A percentile compares a stretch with the other conserved stretches of the same genome.
These are phyloP conservation scores for Gasterosteus nipponicus DNA, from an alignment of 2,113 vertebrate species.

Conservation along the genomic window DNA sequence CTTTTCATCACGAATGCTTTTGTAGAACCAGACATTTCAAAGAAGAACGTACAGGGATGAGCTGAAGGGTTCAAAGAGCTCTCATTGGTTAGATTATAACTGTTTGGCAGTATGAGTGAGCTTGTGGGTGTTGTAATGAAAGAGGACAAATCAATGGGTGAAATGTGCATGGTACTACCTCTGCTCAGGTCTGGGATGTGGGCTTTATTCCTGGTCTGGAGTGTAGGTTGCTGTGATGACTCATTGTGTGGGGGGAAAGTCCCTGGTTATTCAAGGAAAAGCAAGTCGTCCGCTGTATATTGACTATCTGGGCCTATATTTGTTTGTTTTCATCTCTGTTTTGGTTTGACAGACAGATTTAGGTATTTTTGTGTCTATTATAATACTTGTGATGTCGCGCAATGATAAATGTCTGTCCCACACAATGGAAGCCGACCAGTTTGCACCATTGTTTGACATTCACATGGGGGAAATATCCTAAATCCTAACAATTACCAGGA, in stretches of 20 bases:
- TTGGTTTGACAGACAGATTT: not conserved
- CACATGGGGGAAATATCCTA: not conserved
- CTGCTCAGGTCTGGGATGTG: conserved; percentile 45
- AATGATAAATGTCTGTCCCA: not conserved
- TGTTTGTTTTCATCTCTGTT: conserved; percentile 21
- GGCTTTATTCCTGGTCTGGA: conserved; percentile 54
- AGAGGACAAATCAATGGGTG: conserved; percentile 58
- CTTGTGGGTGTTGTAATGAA: conserved; percentile 53
- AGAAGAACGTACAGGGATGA: not conserved
- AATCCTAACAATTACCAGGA: not conserved
- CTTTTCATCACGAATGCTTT: conserved; percentile 15
- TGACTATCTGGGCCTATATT: conserved; percentile 3
- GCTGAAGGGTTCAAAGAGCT: conserved; percentile 8
- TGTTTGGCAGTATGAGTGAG: conserved; percentile 15
- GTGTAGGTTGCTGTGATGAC: conserved; percentile 55
- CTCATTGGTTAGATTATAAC: conserved; percentile 29
- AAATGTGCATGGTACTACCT: conserved; percentile 56
- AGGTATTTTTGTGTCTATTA: not conserved
- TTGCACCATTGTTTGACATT: not conserved
- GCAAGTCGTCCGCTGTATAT: not conserved
- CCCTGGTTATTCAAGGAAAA: conserved; percentile 24
- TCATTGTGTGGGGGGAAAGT: conserved; percentile 42
- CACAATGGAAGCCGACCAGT: not conserved
- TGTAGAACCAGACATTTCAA: not conserved
- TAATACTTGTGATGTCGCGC: not conserved